Conservation (phyloP, 2,797 vertebrate species). For the Coregonus suidteri region DNA sequence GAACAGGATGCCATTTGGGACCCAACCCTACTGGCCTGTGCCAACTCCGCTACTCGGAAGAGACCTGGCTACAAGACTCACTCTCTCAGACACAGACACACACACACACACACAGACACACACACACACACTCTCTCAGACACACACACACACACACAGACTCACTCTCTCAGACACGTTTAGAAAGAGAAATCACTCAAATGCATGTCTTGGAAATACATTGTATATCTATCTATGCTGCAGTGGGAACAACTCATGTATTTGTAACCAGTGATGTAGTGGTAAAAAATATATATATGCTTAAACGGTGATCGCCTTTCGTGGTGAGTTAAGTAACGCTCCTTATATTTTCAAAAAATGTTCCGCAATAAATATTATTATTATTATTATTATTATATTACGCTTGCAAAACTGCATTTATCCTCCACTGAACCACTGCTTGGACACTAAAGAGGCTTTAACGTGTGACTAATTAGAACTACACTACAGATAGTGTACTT, state of each 20-base stretch:
- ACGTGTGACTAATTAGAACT: no score
- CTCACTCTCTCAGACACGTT: background rate
- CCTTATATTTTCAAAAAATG: background rate
- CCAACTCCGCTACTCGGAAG: background rate
- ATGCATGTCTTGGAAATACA: slow-evolving; percentile 49
- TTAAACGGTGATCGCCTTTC: background rate
- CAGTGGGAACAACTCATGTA: slow-evolving; percentile 30
- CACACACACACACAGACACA: no score
- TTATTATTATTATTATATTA: no score
- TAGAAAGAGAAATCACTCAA: slow-evolving; percentile 41
- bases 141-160: slow-evolving; percentile 8
- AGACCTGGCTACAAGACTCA: slow-evolving; percentile 17
- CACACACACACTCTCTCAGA: background rate
- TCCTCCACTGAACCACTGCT: slow-evolving; percentile 26
- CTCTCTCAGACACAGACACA: background rate
- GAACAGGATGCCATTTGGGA: no score
- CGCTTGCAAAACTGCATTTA: background rate
- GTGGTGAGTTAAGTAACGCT: background rate
- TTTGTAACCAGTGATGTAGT: slow-evolving; percentile 35
- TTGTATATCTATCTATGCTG: slow-evolving; percentile 18
- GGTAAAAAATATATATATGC: background rate
- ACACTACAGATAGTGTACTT: no score
- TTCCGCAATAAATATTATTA: background rate
- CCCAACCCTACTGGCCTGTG: no score
- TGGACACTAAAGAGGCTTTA: background rate